Conservation (phyloP, 2,888 invertebrate genomes). For the Lasioglossum calceatum region DNA sequence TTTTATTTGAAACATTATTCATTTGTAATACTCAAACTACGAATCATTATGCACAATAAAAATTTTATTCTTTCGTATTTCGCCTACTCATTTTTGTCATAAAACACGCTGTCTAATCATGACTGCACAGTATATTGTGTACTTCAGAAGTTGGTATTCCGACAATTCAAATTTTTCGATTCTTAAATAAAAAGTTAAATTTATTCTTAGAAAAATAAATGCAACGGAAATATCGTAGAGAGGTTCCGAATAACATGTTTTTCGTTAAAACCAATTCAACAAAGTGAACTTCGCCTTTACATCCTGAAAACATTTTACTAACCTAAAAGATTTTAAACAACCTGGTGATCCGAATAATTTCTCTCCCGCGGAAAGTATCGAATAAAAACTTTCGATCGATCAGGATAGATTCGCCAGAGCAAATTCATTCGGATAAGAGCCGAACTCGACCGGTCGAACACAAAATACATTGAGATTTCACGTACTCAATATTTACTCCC, state of each 20-base stretch:
- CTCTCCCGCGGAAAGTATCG: background rate
- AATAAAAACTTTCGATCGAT: background rate
- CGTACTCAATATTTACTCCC: constrained; percentile 18
- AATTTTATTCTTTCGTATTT: background rate
- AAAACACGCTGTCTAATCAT: background rate
- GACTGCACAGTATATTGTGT: too few relatives aligned
- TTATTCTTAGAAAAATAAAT: background rate
- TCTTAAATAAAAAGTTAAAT: background rate
- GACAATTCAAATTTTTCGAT: too few relatives aligned
- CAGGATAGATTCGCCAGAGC: background rate
- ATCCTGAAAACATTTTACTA: background rate
- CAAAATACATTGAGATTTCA: background rate
- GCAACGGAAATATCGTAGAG: background rate
- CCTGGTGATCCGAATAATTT: background rate
- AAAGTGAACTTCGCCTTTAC: background rate
- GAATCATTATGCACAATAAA: background rate
- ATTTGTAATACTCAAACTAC: background rate
- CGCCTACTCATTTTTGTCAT: background rate
- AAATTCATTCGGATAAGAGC: background rate
- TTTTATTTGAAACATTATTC: background rate
- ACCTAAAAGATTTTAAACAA: background rate
- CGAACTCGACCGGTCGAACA: constrained; percentile 3
- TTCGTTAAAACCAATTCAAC: background rate
- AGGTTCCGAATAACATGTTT: background rate
- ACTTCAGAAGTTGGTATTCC: too few relatives aligned